phyloP scores from a whole-genome alignment of 2,797 vertebrate species.

The Ispidina picta region DNA sequence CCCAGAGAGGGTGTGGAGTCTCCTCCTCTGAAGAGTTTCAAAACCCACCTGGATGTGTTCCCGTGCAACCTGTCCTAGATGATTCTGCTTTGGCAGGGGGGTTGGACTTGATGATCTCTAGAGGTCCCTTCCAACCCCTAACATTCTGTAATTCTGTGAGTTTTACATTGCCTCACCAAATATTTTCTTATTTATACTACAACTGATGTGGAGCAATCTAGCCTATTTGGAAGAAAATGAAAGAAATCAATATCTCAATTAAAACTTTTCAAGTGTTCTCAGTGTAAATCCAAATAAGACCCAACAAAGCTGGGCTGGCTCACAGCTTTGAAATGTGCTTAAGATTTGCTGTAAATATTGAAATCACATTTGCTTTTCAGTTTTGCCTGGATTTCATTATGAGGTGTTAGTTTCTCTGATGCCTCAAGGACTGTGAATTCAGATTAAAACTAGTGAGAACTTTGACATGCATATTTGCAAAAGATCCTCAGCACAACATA shows the following conservation, averaged over 20 bases:
- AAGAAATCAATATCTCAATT: not conserved
- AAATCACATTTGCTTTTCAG: conserved; percentile 50
- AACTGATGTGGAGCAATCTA: not conserved
- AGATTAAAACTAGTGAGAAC: conserved; percentile 43
- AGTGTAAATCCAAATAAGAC: conserved; percentile 29
- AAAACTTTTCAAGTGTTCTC: conserved; percentile 11
- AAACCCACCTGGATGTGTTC: too few relatives aligned
- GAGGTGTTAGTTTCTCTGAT: conserved; percentile 47
- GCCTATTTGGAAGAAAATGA: not conserved
- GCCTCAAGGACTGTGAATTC: conserved; percentile 33
- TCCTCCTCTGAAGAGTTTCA: too few relatives aligned
- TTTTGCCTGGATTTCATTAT: conserved; percentile 27
- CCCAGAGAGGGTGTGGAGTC: too few relatives aligned
- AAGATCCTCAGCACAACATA: not conserved
- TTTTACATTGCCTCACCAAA: not conserved
- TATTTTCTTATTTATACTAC: not conserved
- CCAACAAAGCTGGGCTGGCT: conserved; percentile 5
- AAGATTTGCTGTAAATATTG: conserved; percentile 49
- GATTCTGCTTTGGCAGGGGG: too few relatives aligned
- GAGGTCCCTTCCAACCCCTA: too few relatives aligned
- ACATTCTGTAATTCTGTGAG: not conserved
- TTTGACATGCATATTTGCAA: conserved; percentile 8
- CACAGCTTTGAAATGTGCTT: conserved; percentile 24
- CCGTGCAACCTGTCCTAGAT: too few relatives aligned
- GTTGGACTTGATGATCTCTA: too few relatives aligned